Evolutionary conservation across 2,888 invertebrate genomes (phyloP).

Genomic region (Eupsilia transversa): DNA sequence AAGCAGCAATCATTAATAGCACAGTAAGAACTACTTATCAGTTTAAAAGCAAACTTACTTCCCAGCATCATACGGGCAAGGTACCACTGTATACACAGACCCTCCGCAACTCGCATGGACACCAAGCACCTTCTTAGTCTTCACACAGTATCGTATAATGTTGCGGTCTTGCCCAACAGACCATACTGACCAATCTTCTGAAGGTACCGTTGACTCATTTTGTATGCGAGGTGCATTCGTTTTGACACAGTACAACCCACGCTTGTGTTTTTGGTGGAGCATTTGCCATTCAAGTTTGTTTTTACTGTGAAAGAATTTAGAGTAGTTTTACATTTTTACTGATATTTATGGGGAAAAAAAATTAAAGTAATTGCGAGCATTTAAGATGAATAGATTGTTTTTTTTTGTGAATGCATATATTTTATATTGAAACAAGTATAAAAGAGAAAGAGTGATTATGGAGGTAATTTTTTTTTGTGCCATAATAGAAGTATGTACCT

Average conservation of each 20-base stretch:
- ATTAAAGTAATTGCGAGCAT: neutral
- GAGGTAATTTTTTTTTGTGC: too few species aligned
- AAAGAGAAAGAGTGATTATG: neutral
- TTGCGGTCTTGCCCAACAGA: constrained; percentile 91
- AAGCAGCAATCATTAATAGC: neutral
- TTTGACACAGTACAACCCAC: constrained; percentile 92
- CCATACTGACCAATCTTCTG: constrained; percentile 87
- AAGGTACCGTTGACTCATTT: constrained; percentile 19
- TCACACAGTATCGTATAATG: constrained; percentile 88
- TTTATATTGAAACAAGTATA: neutral
- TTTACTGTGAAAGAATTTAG: constrained; percentile 72
- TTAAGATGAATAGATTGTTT: neutral
- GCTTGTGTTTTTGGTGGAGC: constrained; percentile 89
- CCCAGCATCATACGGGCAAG: constrained; percentile 93
- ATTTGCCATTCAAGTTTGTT: constrained; percentile 77
- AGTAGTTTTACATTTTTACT: neutral
- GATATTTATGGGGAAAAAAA: neutral
- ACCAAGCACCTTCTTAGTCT: constrained; percentile 76
- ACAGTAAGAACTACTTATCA: neutral
- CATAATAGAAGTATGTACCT: neutral
- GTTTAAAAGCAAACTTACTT: constrained; percentile 83
- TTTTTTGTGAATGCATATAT: neutral
- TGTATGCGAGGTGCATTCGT: constrained; percentile 82
- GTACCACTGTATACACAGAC: constrained; percentile 91
- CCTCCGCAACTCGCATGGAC: constrained; percentile 92